These are phyloP conservation scores for Hemiscyllium ocellatum DNA, from an alignment of 2,113 vertebrate species.

Conservation along the genomic window DNA sequence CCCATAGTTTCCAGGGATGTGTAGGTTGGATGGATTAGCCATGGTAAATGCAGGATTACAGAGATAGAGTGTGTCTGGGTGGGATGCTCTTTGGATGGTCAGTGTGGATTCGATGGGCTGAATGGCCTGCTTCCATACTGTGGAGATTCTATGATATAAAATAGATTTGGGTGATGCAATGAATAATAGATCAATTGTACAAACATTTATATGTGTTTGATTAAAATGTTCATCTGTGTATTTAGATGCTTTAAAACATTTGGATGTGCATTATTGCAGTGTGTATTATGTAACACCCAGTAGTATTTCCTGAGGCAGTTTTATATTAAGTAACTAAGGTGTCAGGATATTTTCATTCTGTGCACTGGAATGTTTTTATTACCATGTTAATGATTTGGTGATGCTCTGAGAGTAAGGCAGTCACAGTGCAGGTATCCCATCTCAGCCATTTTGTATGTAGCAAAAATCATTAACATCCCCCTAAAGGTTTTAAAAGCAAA, in stretches of 20 bases:
- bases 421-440: neutral
- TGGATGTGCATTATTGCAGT: neutral
- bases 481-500: neutral
- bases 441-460: neutral
- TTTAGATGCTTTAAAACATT: neutral
- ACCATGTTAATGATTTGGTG: neutral
- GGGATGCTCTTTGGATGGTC: too few species aligned
- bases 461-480: neutral
- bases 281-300: neutral
- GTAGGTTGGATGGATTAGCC: too few species aligned
- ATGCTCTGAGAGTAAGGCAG: neutral
- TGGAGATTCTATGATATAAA: too few species aligned
- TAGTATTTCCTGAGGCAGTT: neutral
- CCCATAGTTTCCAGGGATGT: too few species aligned
- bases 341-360: neutral
- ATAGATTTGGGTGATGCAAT: too few species aligned
- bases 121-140: too few species aligned
- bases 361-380: neutral
- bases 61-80: too few species aligned
- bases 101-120: too few species aligned
- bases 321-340: neutral
- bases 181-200: neutral
- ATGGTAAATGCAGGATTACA: too few species aligned
- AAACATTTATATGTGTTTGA: neutral
- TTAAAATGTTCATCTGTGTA: neutral